A percentile compares a stretch with the other conserved stretches of the same genome.
phyloP scores from a whole-genome alignment of 1,140 invertebrate genomes.

The Leptopilina clavipes region DNA sequence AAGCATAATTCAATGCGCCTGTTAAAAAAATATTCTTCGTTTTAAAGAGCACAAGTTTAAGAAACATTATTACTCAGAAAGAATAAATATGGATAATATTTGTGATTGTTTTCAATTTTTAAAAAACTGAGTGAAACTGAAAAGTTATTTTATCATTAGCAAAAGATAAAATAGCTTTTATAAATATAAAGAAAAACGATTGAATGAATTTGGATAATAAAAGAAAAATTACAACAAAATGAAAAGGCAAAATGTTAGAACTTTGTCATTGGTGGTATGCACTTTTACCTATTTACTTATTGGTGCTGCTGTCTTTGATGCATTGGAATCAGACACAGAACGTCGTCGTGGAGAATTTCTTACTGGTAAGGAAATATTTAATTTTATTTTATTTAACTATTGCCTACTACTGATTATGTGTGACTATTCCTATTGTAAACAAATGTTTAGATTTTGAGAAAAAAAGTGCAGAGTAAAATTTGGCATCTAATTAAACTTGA shows the following conservation, averaged over 20 bases:
- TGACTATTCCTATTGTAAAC: neutral
- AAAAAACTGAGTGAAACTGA: neutral
- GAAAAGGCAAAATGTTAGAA: conserved; percentile 99
- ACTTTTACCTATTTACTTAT: conserved; percentile 99
- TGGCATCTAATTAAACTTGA: no score
- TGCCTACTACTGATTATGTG: neutral
- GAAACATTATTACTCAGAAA: no score
- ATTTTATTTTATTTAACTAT: neutral
- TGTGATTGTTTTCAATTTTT: no score
- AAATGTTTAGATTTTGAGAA: neutral
- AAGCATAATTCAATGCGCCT: no score
- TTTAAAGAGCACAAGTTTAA: no score
- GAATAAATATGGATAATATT: no score
- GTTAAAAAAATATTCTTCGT: no score
- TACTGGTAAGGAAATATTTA: conserved; percentile 77
- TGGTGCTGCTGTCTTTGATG: conserved; percentile 99
- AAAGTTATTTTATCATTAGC: neutral
- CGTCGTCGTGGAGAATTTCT: conserved; percentile 89
- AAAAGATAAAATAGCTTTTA: neutral
- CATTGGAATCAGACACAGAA: conserved; percentile 96
- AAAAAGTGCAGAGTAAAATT: neutral
- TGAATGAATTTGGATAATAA: neutral
- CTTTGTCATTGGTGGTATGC: conserved; percentile 97
- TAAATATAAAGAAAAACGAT: neutral
- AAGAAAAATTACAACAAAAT: conserved; percentile 72